phyloP scores from a whole-genome alignment of 2,888 invertebrate genomes.

The Monoplex corrugatus region DNA sequence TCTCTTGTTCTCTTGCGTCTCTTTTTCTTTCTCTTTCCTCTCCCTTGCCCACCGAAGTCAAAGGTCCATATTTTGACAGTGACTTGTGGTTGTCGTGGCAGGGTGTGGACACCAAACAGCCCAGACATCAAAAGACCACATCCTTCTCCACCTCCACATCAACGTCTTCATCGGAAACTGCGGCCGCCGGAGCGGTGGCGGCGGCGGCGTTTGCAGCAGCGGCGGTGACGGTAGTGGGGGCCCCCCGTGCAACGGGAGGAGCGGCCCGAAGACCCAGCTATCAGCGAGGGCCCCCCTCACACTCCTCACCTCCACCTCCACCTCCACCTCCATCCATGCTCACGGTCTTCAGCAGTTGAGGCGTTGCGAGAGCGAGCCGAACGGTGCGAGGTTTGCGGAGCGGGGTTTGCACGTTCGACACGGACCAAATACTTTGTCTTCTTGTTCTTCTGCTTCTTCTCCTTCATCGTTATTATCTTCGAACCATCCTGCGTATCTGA shows the following conservation, averaged over 20 bases:
- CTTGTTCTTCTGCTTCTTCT: not conserved
- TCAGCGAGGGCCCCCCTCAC: not conserved
- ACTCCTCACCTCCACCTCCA: not conserved
- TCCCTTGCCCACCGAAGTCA: not conserved
- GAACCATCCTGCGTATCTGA: too few species aligned
- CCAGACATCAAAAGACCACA: constrained; percentile 15
- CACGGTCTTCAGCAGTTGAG: not conserved
- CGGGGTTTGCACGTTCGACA: not conserved
- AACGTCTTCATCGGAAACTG: not conserved
- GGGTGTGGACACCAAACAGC: not conserved
- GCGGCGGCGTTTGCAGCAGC: too few species aligned
- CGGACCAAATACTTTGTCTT: not conserved
- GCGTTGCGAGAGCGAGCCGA: constrained; percentile 43
- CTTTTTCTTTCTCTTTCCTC: not conserved
- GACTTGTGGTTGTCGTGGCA: constrained; percentile 33
- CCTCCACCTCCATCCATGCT: not conserved
- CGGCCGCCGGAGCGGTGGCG: too few species aligned
- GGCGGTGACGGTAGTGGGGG: not conserved
- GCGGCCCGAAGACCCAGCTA: constrained; percentile 8
- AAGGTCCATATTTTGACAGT: not conserved
- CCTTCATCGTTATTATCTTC: too few species aligned
- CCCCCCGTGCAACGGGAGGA: not conserved
- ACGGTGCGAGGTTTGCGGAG: not conserved
- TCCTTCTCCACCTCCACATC: not conserved
- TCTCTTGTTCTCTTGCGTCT: not conserved